phyloP scores from a whole-genome alignment of 2,113 vertebrate species.

The Indicator maculatus region DNA sequence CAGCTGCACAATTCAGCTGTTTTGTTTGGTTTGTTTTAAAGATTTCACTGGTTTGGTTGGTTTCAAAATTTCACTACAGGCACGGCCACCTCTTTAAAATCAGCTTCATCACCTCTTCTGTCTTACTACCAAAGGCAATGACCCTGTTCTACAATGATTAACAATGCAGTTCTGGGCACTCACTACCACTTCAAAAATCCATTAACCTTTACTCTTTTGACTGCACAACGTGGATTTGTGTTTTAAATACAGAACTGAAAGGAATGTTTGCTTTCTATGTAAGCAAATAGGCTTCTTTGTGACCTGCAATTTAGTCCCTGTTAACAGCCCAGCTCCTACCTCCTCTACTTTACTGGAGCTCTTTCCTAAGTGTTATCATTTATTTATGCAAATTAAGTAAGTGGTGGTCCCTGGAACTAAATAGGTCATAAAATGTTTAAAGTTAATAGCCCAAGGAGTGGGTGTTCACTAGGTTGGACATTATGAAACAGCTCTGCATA shows the following conservation, averaged over 20 bases:
- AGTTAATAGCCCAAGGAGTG: background rate
- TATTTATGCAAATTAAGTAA: constrained; percentile 35
- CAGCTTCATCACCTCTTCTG: background rate
- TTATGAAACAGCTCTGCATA: background rate
- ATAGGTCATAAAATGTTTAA: background rate
- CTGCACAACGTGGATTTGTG: background rate
- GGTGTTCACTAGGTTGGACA: background rate
- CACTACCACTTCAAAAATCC: constrained; percentile 10
- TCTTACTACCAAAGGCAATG: background rate
- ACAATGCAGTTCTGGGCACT: background rate
- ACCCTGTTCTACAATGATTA: background rate
- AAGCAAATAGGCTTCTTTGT: background rate
- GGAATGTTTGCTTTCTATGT: background rate
- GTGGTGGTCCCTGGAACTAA: constrained; percentile 26
- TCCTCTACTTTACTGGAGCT: background rate
- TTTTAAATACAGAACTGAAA: constrained; percentile 19
- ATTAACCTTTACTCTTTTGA: constrained; percentile 27
- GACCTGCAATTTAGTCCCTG: background rate
- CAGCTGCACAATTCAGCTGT: background rate
- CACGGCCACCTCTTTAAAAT: background rate
- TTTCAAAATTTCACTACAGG: background rate
- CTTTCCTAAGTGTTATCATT: background rate
- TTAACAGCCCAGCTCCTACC: background rate
- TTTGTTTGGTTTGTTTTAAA: background rate
- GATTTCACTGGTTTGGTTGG: too few relatives aligned